phyloP scores from a whole-genome alignment of 2,113 vertebrate species.

The Alectura lathami region DNA sequence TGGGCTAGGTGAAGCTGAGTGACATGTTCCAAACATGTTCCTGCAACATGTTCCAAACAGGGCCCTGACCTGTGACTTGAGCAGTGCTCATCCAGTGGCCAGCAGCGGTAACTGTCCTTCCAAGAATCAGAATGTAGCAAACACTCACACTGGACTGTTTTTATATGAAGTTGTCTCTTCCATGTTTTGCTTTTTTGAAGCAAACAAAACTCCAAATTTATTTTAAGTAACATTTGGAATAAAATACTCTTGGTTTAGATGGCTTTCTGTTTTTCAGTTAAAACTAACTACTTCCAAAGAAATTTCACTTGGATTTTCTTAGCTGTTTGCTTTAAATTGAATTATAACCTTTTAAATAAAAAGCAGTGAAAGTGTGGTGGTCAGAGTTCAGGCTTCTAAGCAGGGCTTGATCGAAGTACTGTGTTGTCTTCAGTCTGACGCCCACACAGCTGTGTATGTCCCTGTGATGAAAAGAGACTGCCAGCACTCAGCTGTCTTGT shows the following conservation, averaged over 20 bases:
- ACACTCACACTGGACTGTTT: background rate
- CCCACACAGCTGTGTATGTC: background rate
- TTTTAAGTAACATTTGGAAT: background rate
- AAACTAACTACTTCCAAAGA: background rate
- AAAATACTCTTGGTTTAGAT: background rate
- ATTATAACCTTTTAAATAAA: background rate
- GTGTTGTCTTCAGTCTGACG: background rate
- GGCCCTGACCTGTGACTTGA: background rate
- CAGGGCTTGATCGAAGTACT: background rate
- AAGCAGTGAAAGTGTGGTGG: background rate
- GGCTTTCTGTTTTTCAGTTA: background rate
- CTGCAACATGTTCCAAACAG: background rate
- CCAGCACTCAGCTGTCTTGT: background rate
- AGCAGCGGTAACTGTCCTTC: background rate
- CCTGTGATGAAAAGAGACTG: background rate
- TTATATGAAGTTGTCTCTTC: background rate
- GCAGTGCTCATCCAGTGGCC: background rate
- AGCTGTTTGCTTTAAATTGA: background rate
- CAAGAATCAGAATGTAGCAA: background rate
- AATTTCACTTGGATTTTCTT: background rate
- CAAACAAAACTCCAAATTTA: fast-evolving
- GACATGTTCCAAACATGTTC: background rate
- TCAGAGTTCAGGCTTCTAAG: background rate
- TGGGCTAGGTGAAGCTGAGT: background rate
- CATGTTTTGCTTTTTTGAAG: background rate